These are phyloP conservation scores for Allolobophora icterica DNA, from an alignment of 2,888 invertebrate species.

Conservation along the genomic window DNA sequence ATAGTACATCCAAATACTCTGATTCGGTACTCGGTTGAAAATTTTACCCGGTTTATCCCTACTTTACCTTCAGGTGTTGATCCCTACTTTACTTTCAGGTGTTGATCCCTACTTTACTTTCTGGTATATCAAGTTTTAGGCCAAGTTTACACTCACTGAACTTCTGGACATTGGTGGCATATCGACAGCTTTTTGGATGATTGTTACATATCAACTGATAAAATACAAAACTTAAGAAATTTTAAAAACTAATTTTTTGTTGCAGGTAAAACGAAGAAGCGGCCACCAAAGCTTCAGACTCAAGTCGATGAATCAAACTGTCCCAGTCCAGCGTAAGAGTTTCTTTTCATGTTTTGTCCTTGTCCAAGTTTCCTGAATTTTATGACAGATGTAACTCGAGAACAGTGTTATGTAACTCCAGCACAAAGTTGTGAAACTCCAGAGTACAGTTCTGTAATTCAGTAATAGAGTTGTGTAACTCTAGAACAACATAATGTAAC, in stretches of 20 bases:
- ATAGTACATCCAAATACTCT: too few relatives aligned
- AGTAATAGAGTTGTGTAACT: too few relatives aligned
- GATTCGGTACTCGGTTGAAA: too few relatives aligned
- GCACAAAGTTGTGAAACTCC: too few relatives aligned
- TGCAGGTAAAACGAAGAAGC: not conserved
- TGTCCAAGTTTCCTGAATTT: not conserved
- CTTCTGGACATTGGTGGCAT: not conserved
- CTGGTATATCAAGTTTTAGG: too few relatives aligned
- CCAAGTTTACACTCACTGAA: too few relatives aligned
- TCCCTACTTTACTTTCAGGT: too few relatives aligned
- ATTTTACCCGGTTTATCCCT: too few relatives aligned
- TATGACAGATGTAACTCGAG: not conserved
- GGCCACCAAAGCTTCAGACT: not conserved
- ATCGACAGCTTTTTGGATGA: not conserved
- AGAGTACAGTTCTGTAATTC: too few relatives aligned
- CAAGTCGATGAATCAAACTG: not conserved
- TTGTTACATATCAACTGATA: not conserved
- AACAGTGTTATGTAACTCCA: not conserved
- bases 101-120: too few relatives aligned
- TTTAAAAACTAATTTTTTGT: not conserved
- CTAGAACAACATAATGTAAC: too few relatives aligned
- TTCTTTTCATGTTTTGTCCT: not conserved
- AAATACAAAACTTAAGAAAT: not conserved
- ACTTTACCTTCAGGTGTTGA: too few relatives aligned
- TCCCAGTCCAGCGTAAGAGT: constrained; percentile 18